Evolutionary conservation across 2,888 invertebrate species (phyloP).

Genomic region (Oscheius onirici): DNA sequence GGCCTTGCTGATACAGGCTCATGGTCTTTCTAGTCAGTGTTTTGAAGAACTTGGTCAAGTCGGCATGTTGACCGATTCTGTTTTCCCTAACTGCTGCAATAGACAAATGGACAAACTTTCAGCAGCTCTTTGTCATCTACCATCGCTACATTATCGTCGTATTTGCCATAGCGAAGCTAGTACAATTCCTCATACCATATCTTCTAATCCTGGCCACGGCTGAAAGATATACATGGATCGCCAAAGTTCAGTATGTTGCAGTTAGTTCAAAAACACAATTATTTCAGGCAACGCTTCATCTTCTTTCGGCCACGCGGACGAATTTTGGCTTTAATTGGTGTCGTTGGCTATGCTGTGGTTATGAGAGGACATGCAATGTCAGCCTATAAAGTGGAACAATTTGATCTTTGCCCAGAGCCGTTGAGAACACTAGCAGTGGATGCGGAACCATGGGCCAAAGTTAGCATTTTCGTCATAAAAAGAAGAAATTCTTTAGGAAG

Average conservation of each 20-base stretch:
- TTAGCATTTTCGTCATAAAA: slow-evolving; percentile 18
- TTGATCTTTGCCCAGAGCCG: slow-evolving; percentile 54
- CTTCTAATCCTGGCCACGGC: slow-evolving; percentile 60
- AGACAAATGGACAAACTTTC: slow-evolving; percentile 12
- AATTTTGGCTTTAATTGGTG: slow-evolving; percentile 44
- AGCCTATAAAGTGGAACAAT: slow-evolving; percentile 50
- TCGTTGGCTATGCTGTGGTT: slow-evolving; percentile 39
- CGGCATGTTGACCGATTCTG: no score
- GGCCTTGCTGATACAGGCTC: no score
- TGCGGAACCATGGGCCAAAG: slow-evolving; percentile 55
- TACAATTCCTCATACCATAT: slow-evolving; percentile 62
- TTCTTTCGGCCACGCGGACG: slow-evolving; percentile 49
- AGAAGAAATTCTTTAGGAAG: slow-evolving; percentile 28
- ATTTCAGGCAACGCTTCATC: slow-evolving; percentile 43
- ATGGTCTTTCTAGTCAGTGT: no score
- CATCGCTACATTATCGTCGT: slow-evolving; percentile 58
- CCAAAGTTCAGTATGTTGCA: slow-evolving; percentile 48
- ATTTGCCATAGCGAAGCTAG: slow-evolving; percentile 47
- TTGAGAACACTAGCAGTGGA: slow-evolving; percentile 59
- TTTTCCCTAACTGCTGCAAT: background rate
- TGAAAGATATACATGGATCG: slow-evolving; percentile 62
- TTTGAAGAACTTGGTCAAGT: no score
- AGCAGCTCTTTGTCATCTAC: slow-evolving; percentile 59
- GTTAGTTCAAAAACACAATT: background rate
- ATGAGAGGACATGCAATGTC: slow-evolving; percentile 48